Evolutionary conservation across 2,888 invertebrate genomes (phyloP), one percentile per base, ranked within the genome.

Genomic region (Polyommatus icarus): DNA sequence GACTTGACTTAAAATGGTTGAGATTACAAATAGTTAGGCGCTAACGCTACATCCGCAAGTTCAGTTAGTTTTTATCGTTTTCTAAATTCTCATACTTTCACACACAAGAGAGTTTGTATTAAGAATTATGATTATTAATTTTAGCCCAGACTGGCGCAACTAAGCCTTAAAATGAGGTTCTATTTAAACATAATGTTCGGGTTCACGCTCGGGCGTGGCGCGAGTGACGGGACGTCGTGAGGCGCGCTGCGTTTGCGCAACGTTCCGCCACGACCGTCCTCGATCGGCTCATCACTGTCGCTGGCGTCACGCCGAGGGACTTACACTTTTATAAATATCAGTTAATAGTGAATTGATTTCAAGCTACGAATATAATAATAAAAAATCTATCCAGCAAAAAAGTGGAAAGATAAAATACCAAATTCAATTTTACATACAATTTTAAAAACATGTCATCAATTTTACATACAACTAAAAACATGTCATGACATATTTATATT

Each of bases 211-310:
- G 67, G 67, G 67, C 67, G 67, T 67, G 67, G 67, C 67, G 29
- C 67, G 67, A 67, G 67, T 67, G 29, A 67, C 67, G 29, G 67
- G 67, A 12, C 12, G n/a, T 24, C 67, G 29, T 67, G 67, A 67
- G 29, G 29, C 67, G 67, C 29, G 29, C 29, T 15, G 67, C 67
- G 67, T 67, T 61, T 67, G 67, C 67, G 67, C 67, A 67, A 67
- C 29, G 29, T 67, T 15, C 67, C 67, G 67, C 29, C 67, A 67
- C 67, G 67, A 29, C 67, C 67, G 18, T 29, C 67, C 67, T 67
- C 7, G 67, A 32, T 29, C 29, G 29, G 29, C 67, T 67, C 29
- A 67, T 67, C 67, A 67, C 67, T 20, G 59, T 59, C 59, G 59
- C 59, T 59, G 20, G n/a, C n/a, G 59, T 59, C 59, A 59, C 59